These are phyloP conservation scores for Trachops cirrhosus DNA, from an alignment of 2,797 vertebrate genomes.

Conservation along the genomic window DNA sequence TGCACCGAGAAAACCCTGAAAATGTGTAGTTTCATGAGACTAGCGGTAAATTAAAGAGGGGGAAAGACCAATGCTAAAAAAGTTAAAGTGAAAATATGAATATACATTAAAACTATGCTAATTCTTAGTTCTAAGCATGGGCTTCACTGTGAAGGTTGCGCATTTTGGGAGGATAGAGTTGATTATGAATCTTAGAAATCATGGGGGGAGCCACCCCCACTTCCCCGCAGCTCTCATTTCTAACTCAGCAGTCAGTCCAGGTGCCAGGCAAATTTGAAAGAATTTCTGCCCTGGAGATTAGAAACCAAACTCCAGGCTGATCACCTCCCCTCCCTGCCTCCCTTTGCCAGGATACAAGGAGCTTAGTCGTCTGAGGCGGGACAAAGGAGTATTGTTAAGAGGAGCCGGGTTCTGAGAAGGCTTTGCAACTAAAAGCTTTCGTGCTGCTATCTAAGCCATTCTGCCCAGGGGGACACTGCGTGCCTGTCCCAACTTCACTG, in stretches of 20 bases:
- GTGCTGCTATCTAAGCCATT: conserved; percentile 58
- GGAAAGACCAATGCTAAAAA: not conserved
- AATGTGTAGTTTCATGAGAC: not conserved
- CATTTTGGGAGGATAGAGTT: not conserved
- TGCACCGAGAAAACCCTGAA: not conserved
- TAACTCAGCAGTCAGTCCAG: conserved; percentile 34
- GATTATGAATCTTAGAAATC: not conserved
- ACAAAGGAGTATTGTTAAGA: conserved; percentile 84
- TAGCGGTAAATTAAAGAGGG: not conserved
- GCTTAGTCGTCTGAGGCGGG: conserved; percentile 72
- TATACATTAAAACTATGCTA: not conserved
- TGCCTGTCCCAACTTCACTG: conserved; percentile 43
- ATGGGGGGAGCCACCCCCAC: not conserved
- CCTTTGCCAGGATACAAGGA: conserved; percentile 72
- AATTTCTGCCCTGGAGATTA: conserved; percentile 70
- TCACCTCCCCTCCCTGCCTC: conserved; percentile 63
- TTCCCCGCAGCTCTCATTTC: conserved; percentile 13
- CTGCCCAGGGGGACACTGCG: not conserved
- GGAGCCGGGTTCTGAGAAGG: conserved; percentile 78
- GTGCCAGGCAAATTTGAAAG: conserved; percentile 55
- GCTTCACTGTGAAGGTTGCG: not conserved
- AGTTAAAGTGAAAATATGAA: not conserved
- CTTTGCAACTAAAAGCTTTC: conserved; percentile 83
- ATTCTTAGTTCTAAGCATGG: not conserved
- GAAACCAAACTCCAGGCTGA: conserved; percentile 59